These are phyloP conservation scores for Eristalinus sepulchralis DNA, from an alignment of 2,888 invertebrate species.

Conservation along the genomic window DNA sequence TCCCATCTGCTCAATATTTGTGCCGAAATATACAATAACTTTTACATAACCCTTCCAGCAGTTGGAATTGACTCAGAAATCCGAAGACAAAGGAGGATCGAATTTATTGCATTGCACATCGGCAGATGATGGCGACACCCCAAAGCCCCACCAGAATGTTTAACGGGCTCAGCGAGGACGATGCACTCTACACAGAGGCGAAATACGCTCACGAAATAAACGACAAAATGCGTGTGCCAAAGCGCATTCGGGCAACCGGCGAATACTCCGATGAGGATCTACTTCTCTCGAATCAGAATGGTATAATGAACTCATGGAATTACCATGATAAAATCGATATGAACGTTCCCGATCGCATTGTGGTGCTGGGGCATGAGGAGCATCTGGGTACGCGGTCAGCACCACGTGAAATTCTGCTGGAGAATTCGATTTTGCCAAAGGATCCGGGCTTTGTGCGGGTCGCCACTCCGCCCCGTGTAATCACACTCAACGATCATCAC, in stretches of 20 bases:
- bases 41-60: constrained; percentile 24
- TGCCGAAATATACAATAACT: background rate
- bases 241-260: constrained; percentile 88
- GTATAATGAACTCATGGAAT: constrained; percentile 84
- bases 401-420: constrained; percentile 92
- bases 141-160: constrained; percentile 84
- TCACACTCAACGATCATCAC: constrained; percentile 92
- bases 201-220: constrained; percentile 90
- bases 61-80: background rate
- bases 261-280: constrained; percentile 85
- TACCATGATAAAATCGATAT: constrained; percentile 91
- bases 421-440: constrained; percentile 89
- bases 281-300: constrained; percentile 83
- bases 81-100: background rate
- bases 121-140: constrained; percentile 82
- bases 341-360: constrained; percentile 96
- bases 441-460: constrained; percentile 90
- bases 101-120: background rate
- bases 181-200: constrained; percentile 79
- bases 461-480: constrained; percentile 93
- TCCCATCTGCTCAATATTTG: background rate
- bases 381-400: constrained; percentile 87
- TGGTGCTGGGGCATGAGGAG: constrained; percentile 91
- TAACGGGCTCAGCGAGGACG: constrained; percentile 85
- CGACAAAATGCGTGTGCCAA: constrained; percentile 91